phyloP scores from a whole-genome alignment of 1,140 invertebrate genomes.

The Drosophila melanogaster region DNA sequence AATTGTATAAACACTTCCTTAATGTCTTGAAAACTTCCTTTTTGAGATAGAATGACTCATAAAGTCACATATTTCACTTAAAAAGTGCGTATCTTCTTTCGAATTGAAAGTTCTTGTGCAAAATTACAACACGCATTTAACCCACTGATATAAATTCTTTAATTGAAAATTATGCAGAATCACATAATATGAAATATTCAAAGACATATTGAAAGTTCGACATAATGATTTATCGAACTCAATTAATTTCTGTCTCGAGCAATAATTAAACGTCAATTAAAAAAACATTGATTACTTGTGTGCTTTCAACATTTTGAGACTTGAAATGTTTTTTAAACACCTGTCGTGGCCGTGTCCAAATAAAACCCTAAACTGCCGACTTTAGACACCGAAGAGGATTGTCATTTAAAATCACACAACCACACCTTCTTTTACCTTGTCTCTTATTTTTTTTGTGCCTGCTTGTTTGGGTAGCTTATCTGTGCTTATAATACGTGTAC shows the following conservation, averaged over 20 bases:
- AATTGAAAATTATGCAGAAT: too few species aligned
- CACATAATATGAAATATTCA: too few species aligned
- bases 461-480: constrained; percentile 28
- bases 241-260: not conserved
- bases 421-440: constrained; percentile 13
- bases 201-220: not conserved
- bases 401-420: constrained; percentile 15
- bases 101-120: too few species aligned
- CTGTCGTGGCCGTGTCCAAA: constrained; percentile 25
- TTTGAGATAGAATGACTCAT: too few species aligned
- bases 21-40: not conserved
- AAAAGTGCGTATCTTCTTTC: too few species aligned
- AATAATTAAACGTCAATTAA: not conserved
- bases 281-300: too few species aligned
- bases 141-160: too few species aligned
- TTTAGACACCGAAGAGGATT: constrained; percentile 9
- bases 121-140: too few species aligned
- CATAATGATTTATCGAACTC: not conserved
- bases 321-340: not conserved
- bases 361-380: constrained; percentile 17
- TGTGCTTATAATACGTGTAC: constrained; percentile 38
- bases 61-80: too few species aligned
- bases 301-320: not conserved
- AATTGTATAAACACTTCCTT: not conserved
- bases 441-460: not conserved